Conservation (phyloP, 2,797 vertebrate genomes). For the Eospalax fontanierii region DNA sequence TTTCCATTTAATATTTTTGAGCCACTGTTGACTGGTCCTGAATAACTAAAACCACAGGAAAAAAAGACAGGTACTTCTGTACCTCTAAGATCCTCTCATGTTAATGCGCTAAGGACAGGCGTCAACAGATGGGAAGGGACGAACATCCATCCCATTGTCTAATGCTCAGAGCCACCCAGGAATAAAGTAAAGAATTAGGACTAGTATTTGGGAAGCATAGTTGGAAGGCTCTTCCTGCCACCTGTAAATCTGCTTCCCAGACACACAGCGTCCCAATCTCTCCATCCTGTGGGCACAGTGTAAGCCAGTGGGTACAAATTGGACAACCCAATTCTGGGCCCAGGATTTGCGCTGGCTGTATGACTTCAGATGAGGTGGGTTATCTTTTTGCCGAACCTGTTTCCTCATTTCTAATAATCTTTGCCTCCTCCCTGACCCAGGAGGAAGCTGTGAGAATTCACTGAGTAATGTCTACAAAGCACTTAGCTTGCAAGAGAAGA, state of each 20-base stretch:
- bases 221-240: background rate
- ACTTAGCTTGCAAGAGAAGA: constrained; percentile 67
- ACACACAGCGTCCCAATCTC: background rate
- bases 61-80: background rate
- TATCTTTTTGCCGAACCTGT: constrained; percentile 31
- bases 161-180: background rate
- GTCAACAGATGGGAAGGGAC: background rate
- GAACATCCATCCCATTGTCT: background rate
- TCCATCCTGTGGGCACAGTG: background rate
- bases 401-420: constrained; percentile 76
- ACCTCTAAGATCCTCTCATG: background rate
- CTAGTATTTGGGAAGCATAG: background rate
- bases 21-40: background rate
- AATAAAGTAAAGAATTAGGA: background rate
- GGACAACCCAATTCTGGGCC: background rate
- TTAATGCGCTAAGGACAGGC: background rate
- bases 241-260: background rate
- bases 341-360: background rate
- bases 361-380: constrained; percentile 53
- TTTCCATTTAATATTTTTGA: background rate
- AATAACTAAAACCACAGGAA: background rate
- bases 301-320: constrained; percentile 34
- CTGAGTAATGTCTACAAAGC: constrained; percentile 76
- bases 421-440: constrained; percentile 67
- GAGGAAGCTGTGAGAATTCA: constrained; percentile 81